phyloP scores from a whole-genome alignment of 2,113 vertebrate genomes.

The Caloenas nicobarica region DNA sequence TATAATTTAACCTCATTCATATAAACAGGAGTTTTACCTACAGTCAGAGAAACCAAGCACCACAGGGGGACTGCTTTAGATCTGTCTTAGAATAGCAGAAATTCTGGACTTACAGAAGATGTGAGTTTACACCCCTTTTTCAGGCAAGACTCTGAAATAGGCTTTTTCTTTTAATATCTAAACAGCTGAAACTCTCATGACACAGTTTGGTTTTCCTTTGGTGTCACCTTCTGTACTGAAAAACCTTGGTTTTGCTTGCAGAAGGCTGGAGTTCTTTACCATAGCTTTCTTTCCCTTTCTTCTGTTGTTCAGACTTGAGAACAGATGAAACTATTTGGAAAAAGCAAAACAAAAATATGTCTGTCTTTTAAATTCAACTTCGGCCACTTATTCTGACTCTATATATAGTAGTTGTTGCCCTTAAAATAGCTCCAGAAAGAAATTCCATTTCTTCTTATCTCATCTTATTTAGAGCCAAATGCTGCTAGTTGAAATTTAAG shows the following conservation, averaged over 20 bases:
- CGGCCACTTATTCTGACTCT: slow-evolving; percentile 19
- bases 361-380: slow-evolving; percentile 43
- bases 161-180: background rate
- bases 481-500: background rate
- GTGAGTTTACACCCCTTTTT: background rate
- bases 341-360: slow-evolving; percentile 38
- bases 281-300: background rate
- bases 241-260: background rate
- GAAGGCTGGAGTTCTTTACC: background rate
- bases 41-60: background rate
- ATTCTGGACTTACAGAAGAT: background rate
- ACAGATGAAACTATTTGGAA: slow-evolving; percentile 28
- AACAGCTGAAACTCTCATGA: background rate
- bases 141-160: background rate
- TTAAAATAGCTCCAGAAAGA: slow-evolving; percentile 57
- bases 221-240: background rate
- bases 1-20: background rate
- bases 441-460: slow-evolving; percentile 46
- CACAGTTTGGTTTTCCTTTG: background rate
- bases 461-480: slow-evolving; percentile 1
- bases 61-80: background rate
- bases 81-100: background rate
- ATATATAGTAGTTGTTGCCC: slow-evolving; percentile 46
- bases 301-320: background rate
- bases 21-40: background rate